phyloP scores from a whole-genome alignment of 1,140 invertebrate species.

The Linepithema humile region DNA sequence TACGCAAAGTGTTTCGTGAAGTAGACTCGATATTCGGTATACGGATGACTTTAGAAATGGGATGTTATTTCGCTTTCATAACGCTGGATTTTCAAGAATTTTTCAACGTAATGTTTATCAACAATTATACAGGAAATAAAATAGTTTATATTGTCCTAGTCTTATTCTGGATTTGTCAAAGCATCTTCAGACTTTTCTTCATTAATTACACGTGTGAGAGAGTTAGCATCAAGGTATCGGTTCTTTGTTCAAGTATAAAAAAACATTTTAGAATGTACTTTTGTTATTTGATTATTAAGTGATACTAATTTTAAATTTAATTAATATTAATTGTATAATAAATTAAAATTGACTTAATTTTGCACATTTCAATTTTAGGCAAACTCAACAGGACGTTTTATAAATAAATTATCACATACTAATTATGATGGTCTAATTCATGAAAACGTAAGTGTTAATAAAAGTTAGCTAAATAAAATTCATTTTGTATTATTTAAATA shows the following conservation, averaged over 20 bases:
- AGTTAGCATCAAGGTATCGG: slow-evolving; percentile 13
- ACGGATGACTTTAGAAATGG: slow-evolving; percentile 15
- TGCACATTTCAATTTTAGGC: neutral
- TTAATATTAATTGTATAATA: neutral
- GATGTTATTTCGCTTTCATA: neutral
- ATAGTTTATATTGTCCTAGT: neutral
- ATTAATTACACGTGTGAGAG: slow-evolving; percentile 13
- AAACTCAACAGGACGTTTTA: neutral
- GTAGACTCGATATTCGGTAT: too few species aligned
- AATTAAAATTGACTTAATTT: neutral
- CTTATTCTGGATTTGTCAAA: neutral
- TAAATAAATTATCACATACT: neutral
- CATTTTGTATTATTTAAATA: neutral
- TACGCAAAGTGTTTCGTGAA: slow-evolving; percentile 14
- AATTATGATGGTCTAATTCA: neutral
- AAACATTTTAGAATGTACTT: neutral
- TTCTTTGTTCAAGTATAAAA: neutral
- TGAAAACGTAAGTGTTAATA: slow-evolving; percentile 32
- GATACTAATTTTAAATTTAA: neutral
- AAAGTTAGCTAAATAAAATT: neutral
- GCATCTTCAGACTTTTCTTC: neutral
- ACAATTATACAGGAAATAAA: neutral
- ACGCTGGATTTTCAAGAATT: neutral
- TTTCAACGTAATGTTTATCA: neutral
- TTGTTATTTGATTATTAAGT: neutral